Percentiles rank a stretch among this genome's conserved stretches.
These are phyloP conservation scores for Cossypha heuglini DNA, from an alignment of 2,797 vertebrate genomes.

Conservation along the genomic window DNA sequence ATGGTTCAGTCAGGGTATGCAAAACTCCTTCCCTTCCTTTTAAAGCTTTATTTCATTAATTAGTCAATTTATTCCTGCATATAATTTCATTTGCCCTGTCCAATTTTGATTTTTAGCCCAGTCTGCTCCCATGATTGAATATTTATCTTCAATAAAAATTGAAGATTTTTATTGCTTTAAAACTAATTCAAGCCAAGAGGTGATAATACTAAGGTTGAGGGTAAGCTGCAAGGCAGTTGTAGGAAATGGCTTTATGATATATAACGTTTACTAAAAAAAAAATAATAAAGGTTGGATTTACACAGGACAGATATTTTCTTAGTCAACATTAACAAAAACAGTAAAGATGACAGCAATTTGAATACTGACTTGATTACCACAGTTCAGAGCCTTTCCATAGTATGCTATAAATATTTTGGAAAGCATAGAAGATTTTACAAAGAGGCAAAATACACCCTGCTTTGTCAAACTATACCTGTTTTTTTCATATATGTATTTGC, in stretches of 20 bases:
- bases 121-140: neutral
- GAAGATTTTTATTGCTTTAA: neutral
- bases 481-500: neutral
- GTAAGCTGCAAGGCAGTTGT: neutral
- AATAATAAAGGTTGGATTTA: neutral
- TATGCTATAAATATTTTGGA: neutral
- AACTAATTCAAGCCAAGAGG: neutral
- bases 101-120: neutral
- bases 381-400: neutral
- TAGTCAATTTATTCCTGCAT: neutral
- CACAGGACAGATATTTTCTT: neutral
- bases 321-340: neutral
- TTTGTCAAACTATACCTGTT: neutral
- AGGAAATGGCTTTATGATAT: neutral
- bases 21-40: neutral
- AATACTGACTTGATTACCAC: neutral
- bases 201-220: neutral
- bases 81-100: neutral
- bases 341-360: neutral
- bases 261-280: neutral
- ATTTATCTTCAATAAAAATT: no score
- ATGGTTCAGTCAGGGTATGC: neutral
- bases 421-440: neutral
- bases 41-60: neutral
- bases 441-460: neutral